phyloP scores from a whole-genome alignment of 2,797 vertebrate genomes.

The Pyrrhura leucotis region DNA sequence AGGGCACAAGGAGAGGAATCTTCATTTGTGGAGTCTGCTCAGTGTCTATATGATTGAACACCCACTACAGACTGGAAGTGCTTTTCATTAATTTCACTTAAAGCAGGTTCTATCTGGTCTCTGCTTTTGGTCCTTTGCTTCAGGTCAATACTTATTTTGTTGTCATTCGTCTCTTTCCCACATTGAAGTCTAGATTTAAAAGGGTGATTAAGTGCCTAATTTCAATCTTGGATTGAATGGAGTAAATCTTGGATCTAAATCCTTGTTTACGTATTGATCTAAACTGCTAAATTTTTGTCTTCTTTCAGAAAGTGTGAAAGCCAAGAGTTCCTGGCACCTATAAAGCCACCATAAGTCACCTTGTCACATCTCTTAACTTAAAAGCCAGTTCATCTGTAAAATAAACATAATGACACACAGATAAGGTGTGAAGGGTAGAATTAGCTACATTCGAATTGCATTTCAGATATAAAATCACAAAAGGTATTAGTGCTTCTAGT shows the following conservation, averaged over 20 bases:
- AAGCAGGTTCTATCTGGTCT: neutral
- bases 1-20: neutral
- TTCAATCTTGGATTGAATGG: neutral
- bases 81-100: neutral
- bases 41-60: neutral
- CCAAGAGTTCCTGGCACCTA: neutral
- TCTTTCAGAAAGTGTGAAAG: neutral
- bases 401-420: neutral
- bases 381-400: neutral
- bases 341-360: rapidly evolving
- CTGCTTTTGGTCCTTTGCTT: neutral
- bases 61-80: neutral
- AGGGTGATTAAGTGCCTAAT: neutral
- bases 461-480: neutral
- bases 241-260: neutral
- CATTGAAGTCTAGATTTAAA: neutral
- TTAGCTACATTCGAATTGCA: neutral
- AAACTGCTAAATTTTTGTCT: neutral
- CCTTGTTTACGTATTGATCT: neutral
- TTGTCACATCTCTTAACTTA: neutral
- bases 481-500: neutral
- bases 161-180: neutral
- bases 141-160: neutral
- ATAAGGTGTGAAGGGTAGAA: neutral
- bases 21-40: neutral